Base-by-base conservation (phyloP, 1,140 invertebrate genomes). In the Zaprionus davidi region DNA sequence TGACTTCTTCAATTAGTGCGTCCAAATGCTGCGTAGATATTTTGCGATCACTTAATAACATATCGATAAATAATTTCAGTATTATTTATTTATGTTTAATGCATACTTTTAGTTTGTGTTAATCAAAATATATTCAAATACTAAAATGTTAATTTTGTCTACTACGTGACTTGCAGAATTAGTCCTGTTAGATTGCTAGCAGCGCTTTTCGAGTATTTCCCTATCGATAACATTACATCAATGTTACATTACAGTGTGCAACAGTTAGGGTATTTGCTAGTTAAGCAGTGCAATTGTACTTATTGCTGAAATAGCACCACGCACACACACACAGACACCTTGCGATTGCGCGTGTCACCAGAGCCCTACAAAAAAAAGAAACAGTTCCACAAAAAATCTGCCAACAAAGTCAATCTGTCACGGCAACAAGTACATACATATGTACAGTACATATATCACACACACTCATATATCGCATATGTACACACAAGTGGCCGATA, bases 331-430 rank as follows among this genome's bases (percentile, higher is more conserved):
- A 76, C 31, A 74, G 34, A 41, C 17, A 51, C 24, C 38, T 36
- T 41, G 63, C 15, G 36, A 60, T 38, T 79, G 80, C 82, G 80
- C 82, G 84, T 86, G 82, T 79, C 72, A 71, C 58, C 53, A 71
- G 44, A 76, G 51, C 83, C 69, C 60, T 69, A 34, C 31, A 11
- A 31, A 31, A 31, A 31, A 80, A 55, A 67, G n/a, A 75, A 67
- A 77, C 53, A 75, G 78, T 31, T 59, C 71, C 69, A 59, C 69
- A 57, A 74, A 46, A 78, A 87, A 88, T 76, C 70, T 78, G 83
- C 31, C 72, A 75, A 81, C 84, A 88, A 65, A 81, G 62, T 82
- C 55, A 72, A 71, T 76, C 68, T 74, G 64, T 63, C 51, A 70
- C 22, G 36, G 51, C 68, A 55, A 62, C 66, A 71, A 24, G 22